These are phyloP conservation scores for Rotaria sp. DNA, from an alignment of 2,888 invertebrate genomes.

Conservation along the genomic window DNA sequence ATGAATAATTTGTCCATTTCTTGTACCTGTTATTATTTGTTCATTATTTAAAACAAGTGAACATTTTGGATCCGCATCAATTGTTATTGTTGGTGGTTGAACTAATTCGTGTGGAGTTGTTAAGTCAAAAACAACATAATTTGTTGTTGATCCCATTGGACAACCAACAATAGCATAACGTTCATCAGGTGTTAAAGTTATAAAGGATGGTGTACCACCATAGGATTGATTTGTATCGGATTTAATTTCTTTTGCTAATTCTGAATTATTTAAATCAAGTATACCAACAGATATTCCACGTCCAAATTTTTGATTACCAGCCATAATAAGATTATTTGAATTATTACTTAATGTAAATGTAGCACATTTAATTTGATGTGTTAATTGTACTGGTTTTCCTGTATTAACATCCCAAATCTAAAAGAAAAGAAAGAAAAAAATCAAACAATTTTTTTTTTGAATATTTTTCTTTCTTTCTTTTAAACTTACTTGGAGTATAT, in stretches of 20 bases:
- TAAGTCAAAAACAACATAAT: slow-evolving; percentile 41
- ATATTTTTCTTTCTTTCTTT: no score
- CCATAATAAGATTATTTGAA: slow-evolving; percentile 40
- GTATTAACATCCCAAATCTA: slow-evolving; percentile 40
- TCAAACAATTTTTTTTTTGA: not conserved
- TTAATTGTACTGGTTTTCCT: slow-evolving; percentile 37
- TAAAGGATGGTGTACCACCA: slow-evolving; percentile 34
- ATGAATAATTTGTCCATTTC: slow-evolving; percentile 36
- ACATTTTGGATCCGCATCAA: slow-evolving; percentile 37
- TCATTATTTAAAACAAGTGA: slow-evolving; percentile 33
- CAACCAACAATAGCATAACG: slow-evolving; percentile 40
- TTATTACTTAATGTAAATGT: slow-evolving; percentile 38
- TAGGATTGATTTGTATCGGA: slow-evolving; percentile 35
- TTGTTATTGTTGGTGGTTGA: slow-evolving; percentile 22
- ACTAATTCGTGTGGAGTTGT: slow-evolving; percentile 37
- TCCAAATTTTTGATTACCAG: slow-evolving; percentile 41
- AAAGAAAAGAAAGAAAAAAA: not conserved
- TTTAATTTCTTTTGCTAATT: slow-evolving; percentile 40
- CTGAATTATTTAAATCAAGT: slow-evolving; percentile 35
- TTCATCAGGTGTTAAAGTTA: slow-evolving; percentile 40
- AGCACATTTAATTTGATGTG: slow-evolving; percentile 41
- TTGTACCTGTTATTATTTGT: slow-evolving; percentile 38
- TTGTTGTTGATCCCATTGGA: slow-evolving; percentile 29
- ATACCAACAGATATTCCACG: slow-evolving; percentile 40
- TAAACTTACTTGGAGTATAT: not conserved